Evolutionary conservation across 92 coral and sea anemone species (phyloP).

Genomic region (Galaxea fascicularis): DNA sequence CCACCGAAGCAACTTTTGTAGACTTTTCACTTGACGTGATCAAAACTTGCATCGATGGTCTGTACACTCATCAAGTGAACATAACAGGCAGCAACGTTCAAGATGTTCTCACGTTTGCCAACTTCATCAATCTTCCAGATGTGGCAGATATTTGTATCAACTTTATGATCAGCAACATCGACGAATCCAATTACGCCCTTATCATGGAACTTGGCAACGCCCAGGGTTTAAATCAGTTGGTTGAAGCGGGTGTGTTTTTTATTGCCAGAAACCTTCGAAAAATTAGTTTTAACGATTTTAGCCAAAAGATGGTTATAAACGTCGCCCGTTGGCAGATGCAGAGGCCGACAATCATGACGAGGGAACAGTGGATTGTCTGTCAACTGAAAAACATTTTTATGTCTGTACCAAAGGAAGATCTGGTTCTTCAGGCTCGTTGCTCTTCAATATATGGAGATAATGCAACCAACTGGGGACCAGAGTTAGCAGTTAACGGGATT

Average conservation of each 20-base stretch:
- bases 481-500: conserved; percentile 11
- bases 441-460: neutral
- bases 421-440: neutral
- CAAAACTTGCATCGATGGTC: neutral
- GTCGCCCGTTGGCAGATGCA: conserved; percentile 17
- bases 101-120: conserved; percentile 25
- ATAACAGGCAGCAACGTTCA: neutral
- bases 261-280: neutral
- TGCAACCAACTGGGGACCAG: neutral
- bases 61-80: neutral
- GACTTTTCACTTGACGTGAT: conserved; percentile 9
- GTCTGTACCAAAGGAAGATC: neutral
- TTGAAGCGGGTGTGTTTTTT: conserved; percentile 1
- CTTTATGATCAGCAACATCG: neutral
- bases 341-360: conserved; percentile 5
- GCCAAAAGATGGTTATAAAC: neutral
- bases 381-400: neutral
- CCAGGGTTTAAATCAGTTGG: neutral
- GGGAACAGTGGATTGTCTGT: neutral
- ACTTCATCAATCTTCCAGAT: conserved; percentile 9
- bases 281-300: neutral
- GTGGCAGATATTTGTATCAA: conserved; percentile 1
- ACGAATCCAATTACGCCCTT: neutral
- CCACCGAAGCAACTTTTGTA: neutral
- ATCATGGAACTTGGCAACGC: conserved; percentile 16